Base-by-base conservation (phyloP, 2,888 invertebrate species). In the Cryptocephalus primarius region DNA sequence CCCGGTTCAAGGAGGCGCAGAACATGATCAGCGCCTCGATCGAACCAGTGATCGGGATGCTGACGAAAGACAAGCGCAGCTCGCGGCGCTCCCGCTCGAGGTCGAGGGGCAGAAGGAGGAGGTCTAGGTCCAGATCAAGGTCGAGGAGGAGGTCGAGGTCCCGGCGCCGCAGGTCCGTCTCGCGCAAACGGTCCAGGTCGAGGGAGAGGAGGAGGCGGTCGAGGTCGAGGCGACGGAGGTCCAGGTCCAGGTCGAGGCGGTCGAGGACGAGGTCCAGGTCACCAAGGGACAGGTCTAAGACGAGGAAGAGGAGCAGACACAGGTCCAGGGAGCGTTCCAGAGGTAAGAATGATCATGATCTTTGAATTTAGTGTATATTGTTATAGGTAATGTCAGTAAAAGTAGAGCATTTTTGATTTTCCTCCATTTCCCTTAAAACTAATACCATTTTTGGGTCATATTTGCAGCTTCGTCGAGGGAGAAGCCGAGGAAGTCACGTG, bases 1-100 rank as follows among this genome's bases (percentile, higher is more conserved):
- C 91, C 40, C 77, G 94, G 52, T 93, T 95, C 0, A 93, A 93
- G 65, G 95, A 96, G 71, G 94, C 94, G 0, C 94, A 95, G 69
- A 90, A 88, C 66, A 78, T 94, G 61, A 92, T 96, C 53, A 89
- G 92, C 1, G 94, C 93, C 8, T 90, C 92, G 10, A 91, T 94
- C 52, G 93, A 91, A 72, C 90, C 90, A 0, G 88, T 90, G 46
- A 89, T 90, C 59, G 89, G 89, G 8, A 80, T 89, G 72, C 69
- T 90, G 22, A 86, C 88, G 1, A 89, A 90, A 67, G 89, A 90
- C 59, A 88, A 90, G 63, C 75, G 88, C 46, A 82, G 83, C 40
- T 62, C 64, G 1, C 57, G 66, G 36, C 56, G 68, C 34, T 68
- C 71, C 8, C 56, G 71, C 49, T 67, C 72, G 8, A 61, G 72